Percentiles rank a stretch among this genome's conserved stretches.
These are phyloP conservation scores for Alectura lathami DNA, from an alignment of 2,113 vertebrate genomes.

Conservation along the genomic window DNA sequence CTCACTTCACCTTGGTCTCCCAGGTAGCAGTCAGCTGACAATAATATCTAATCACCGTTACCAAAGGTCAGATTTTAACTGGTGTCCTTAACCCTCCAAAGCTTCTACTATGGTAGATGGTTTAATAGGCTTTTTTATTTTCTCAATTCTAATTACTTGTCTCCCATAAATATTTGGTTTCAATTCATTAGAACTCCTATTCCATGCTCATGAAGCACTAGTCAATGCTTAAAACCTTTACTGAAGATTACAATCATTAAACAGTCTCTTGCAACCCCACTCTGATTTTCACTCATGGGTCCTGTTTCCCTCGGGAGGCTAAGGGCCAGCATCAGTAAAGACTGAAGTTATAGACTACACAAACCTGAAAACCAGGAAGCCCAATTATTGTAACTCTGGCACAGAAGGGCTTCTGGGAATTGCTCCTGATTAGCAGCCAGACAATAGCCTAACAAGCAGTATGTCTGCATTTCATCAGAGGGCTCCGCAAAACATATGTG, in stretches of 20 bases:
- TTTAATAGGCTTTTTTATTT: conserved; percentile 26
- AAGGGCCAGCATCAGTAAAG: neutral
- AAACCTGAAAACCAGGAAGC: neutral
- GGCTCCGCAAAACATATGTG: conserved; percentile 13
- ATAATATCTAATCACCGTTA: neutral
- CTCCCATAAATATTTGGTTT: conserved; percentile 39
- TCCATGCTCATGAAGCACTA: neutral
- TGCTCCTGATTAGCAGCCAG: neutral
- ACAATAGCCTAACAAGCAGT: neutral
- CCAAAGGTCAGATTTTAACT: conserved; percentile 29
- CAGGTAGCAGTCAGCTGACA: neutral
- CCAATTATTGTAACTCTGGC: neutral
- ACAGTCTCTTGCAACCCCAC: neutral
- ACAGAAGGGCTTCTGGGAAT: neutral
- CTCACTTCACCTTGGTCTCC: neutral
- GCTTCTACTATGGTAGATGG: conserved; percentile 29
- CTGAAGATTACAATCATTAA: neutral
- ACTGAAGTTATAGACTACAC: neutral
- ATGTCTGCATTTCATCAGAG: neutral
- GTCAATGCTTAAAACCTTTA: conserved; percentile 3
- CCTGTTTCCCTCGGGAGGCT: neutral
- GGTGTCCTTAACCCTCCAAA: neutral
- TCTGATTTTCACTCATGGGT: neutral
- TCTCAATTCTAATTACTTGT: conserved; percentile 34
- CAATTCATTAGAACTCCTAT: conserved; percentile 6